Base-by-base conservation (phyloP, 2,797 vertebrate genomes). In the Caiman crocodilus region DNA sequence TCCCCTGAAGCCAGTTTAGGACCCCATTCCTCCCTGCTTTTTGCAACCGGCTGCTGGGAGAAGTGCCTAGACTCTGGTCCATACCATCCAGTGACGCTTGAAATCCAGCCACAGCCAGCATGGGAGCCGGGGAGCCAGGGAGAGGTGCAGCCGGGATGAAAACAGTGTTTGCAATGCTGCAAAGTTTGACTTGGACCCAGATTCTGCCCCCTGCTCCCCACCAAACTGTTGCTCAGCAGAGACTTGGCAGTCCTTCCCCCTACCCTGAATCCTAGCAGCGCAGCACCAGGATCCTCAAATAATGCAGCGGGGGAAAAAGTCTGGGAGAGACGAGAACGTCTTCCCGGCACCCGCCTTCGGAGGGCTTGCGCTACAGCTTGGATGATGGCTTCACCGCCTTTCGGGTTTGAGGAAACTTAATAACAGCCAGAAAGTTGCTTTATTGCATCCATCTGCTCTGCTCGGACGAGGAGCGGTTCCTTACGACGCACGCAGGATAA, bases 391-490 rank as follows among this genome's bases (percentile, higher is more conserved):
- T 7, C 65, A 25, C 74, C 89, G 88, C 50, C 59, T 56, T 82
- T 35, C 64, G 71, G 84, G 77, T 65, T 73, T 78, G 60, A 69
- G 82, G 50, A 26, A 92, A 92, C 50, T 2, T 11, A 90, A 30
- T 65, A 87, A 88, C 57, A 82, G 58, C 57, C 26, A 32, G 4
- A 25, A 96, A 93, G 80, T 89, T 91, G 85, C 79, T 93, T 91
- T 95, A 91, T 95, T 93, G 79, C 58, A 69, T 93, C 90, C 93
- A 89, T 94, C 93, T 95, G 88, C 95, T 92, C 69, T 60, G 28
- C 61, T 26, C 84, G 69, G 74, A 76, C 88, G 64, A 69, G 69
- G 79, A 92, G 81, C 87, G 79, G 91, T 83, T 95, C 25, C 87
- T 94, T 94, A 79, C 71, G 86, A 89, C 92, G 88, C 89, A 76